A percentile compares a stretch with the other conserved stretches of the same genome.
phyloP scores from a whole-genome alignment of 2,888 invertebrate species.

The Polyommatus icarus region DNA sequence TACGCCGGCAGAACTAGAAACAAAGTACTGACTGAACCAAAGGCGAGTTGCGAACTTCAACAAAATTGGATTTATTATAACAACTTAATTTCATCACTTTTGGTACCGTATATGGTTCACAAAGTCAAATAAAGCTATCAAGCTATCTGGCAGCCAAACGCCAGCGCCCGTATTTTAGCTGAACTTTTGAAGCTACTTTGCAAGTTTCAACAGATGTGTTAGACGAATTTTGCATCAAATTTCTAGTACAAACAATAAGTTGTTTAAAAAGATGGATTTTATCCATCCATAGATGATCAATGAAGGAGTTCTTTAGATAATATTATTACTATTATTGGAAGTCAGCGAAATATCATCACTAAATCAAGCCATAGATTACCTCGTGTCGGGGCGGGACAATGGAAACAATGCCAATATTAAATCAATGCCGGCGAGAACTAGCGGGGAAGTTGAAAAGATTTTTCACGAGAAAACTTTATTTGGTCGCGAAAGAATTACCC shows the following conservation, averaged over 20 bases:
- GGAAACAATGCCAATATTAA: constrained; percentile 27
- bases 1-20: no score
- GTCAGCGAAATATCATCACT: background rate
- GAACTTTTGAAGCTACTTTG: background rate
- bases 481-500: constrained; percentile 23
- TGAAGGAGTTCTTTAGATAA: background rate
- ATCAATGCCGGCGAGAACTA: constrained; percentile 23
- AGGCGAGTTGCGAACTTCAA: no score
- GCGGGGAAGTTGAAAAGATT: constrained; percentile 9
- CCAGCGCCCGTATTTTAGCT: background rate
- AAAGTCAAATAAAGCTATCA: background rate
- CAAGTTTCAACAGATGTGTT: background rate
- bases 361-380: background rate
- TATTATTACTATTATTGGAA: background rate
- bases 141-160: background rate
- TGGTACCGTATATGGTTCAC: background rate
- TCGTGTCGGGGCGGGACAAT: constrained; percentile 14
- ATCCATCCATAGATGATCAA: background rate
- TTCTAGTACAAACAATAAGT: background rate
- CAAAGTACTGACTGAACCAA: no score
- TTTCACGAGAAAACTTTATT: constrained; percentile 19
- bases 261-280: background rate
- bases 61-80: background rate
- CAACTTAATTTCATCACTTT: background rate
- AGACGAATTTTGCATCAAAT: background rate